Conservation (phyloP, 2,113 vertebrate species). For the Pica pica region DNA sequence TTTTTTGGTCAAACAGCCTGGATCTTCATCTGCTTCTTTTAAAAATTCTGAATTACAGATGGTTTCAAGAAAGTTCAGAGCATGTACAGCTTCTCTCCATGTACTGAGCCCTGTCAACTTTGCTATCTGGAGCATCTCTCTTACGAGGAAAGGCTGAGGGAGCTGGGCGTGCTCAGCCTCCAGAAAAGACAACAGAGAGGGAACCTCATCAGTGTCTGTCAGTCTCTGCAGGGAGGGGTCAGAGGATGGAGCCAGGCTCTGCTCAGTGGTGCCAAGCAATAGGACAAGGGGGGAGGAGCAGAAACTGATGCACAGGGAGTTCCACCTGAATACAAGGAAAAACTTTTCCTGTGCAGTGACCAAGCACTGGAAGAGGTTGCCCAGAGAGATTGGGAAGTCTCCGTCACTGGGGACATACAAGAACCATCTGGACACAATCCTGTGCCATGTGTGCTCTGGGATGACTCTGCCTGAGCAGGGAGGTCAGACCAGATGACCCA, state of each 20-base stretch:
- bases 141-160: background rate
- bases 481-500: background rate
- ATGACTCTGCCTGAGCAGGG: background rate
- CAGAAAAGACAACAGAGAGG: background rate
- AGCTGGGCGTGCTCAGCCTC: background rate
- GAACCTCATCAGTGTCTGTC: background rate
- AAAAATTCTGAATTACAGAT: background rate
- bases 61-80: background rate
- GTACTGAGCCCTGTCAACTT: accelerated
- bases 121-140: background rate
- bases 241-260: background rate
- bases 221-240: background rate
- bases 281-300: background rate
- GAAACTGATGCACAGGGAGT: background rate
- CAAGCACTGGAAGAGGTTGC: accelerated
- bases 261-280: background rate
- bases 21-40: background rate
- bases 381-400: background rate
- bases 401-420: background rate
- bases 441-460: background rate
- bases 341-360: background rate
- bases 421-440: background rate
- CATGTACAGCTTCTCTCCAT: background rate
- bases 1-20: background rate
- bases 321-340: background rate